These are phyloP conservation scores for Zelleria hepariella DNA, from an alignment of 2,888 invertebrate species.

Conservation along the genomic window DNA sequence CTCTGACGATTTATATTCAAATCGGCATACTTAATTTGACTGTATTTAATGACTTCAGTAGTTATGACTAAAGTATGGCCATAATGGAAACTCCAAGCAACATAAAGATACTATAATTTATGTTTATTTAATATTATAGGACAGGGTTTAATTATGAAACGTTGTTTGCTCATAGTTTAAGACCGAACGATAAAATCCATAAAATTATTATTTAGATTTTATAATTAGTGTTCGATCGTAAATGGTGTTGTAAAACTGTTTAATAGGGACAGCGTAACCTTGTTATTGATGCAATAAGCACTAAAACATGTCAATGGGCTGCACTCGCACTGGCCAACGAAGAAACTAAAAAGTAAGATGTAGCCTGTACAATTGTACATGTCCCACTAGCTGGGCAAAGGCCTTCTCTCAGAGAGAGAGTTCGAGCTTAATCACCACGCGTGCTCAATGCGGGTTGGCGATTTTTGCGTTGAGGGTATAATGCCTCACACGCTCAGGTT, in stretches of 20 bases:
- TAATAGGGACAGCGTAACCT: conserved; percentile 28
- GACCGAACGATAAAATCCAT: background rate
- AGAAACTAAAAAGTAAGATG: background rate
- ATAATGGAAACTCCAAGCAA: background rate
- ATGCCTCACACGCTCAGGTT: too few relatives aligned
- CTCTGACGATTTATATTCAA: background rate
- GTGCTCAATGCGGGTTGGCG: too few relatives aligned
- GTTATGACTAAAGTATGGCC: background rate
- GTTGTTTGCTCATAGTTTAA: background rate
- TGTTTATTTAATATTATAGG: background rate
- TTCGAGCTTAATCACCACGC: too few relatives aligned
- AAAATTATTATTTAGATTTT: background rate
- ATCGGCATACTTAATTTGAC: background rate
- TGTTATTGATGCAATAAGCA: background rate
- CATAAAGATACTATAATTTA: background rate
- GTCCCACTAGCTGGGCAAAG: too few relatives aligned
- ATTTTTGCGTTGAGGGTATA: too few relatives aligned
- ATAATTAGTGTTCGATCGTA: background rate
- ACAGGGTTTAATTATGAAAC: background rate
- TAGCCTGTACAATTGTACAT: too few relatives aligned
- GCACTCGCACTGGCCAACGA: background rate
- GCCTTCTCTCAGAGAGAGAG: too few relatives aligned
- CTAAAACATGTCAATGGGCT: background rate
- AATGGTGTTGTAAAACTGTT: conserved; percentile 37
- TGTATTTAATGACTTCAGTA: background rate